Evolutionary conservation across 2,888 invertebrate species (phyloP), one percentile per base, ranked within the genome.

Genomic region (Bellardia pandia): DNA sequence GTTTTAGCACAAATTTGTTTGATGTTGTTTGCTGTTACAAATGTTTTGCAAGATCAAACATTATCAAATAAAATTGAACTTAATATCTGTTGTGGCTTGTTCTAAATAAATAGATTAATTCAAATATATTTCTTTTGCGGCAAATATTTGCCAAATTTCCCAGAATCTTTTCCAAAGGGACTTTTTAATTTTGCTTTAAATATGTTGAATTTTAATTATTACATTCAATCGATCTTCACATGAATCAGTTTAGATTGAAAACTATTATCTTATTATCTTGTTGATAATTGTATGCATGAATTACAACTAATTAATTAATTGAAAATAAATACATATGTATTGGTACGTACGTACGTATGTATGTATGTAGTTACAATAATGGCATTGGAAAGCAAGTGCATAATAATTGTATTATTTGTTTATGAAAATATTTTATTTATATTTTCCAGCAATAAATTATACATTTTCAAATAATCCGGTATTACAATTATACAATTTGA

Each of bases 381-480:
- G 1, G 1, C 23, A 23, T 23, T 23, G 9, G 45, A 45, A 45
- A 45, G 45, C 11, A 9, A 45, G 13, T 45, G 9, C 2, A 45
- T 45, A 51, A n/a, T 51, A 37, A 37, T 37, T 6, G 37, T 37
- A 4, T 37, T 51, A n/a, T n/a, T 51, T 2, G n/a, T 45, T 13
- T 37, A 60, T 53, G n/a, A 72, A 72, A 76, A 64, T 30, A 77
- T 66, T 56, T 45, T 1, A 2, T 60, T 13, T 5, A 30, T 56
- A 51, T 37, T 56, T n/a, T 69, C 37, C 40, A 33, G n/a, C 51
- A 9, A 23, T 69, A 79, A 64, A 72, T 62, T 72, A 53, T 33
- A 53, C 33, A 64, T 68, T 81, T 80, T 53, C 23, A 40, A 81
- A 58, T 74, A 58, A 81, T 74, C 81, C 58, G 64, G n/a, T 80